Percentiles rank a stretch among this genome's conserved stretches.
Conservation (phyloP, 1,140 invertebrate genomes). For the Meloidogyne floridensis region DNA sequence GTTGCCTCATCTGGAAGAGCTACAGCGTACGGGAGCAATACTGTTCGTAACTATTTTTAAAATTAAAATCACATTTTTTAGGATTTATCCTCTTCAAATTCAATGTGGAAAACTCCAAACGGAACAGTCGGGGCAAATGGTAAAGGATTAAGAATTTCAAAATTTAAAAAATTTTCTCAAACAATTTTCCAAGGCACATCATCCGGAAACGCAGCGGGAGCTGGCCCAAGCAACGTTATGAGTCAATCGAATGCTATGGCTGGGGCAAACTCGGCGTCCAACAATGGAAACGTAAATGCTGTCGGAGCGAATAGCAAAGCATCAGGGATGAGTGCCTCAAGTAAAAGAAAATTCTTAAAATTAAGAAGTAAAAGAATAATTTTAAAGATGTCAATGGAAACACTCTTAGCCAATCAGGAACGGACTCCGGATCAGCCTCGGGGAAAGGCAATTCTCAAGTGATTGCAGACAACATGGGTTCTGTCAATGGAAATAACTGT, state of each 20-base stretch:
- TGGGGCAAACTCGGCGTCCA: background rate
- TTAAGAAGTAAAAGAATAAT: too few species aligned
- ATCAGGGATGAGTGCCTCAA: background rate
- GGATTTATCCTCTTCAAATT: constrained; percentile 21
- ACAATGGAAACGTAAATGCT: background rate
- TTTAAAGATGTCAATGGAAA: constrained; percentile 13
- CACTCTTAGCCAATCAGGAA: background rate
- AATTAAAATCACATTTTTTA: background rate
- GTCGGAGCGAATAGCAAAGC: background rate
- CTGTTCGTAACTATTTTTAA: background rate
- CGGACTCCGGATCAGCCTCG: background rate
- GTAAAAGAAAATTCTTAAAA: background rate
- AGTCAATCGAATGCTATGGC: constrained; percentile 21
- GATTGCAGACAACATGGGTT: background rate
- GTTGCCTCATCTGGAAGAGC: background rate
- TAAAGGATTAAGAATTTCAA: constrained; percentile 3
- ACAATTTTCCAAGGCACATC: constrained; percentile 2
- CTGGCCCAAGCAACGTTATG: background rate
- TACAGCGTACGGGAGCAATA: background rate
- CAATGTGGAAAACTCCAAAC: constrained; percentile 21
- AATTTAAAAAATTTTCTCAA: background rate
- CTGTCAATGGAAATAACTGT: background rate
- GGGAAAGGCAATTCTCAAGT: constrained; percentile 5
- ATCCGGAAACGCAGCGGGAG: background rate
- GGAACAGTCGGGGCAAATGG: constrained; percentile 22